Conservation (phyloP, 2,113 vertebrate species). For the Actenoides hombroni region DNA sequence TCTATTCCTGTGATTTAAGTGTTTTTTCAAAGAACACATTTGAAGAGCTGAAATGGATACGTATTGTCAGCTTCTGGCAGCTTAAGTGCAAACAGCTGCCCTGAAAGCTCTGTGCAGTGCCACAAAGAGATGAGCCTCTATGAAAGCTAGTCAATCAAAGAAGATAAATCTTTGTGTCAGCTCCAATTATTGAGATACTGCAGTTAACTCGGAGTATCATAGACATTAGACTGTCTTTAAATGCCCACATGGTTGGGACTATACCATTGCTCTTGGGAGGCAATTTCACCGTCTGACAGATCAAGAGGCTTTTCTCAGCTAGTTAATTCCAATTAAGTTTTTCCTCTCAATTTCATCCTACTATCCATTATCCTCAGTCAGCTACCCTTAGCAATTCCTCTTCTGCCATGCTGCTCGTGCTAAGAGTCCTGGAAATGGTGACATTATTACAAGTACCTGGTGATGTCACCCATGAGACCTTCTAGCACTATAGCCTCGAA, state of each 20-base stretch:
- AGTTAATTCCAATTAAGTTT: constrained; percentile 70
- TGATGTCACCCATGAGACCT: constrained; percentile 15
- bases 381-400: neutral
- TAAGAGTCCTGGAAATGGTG: neutral
- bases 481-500: neutral
- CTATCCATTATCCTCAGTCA: constrained; percentile 50
- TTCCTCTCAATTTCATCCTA: constrained; percentile 51
- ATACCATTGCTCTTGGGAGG: constrained; percentile 37
- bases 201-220: constrained; percentile 28
- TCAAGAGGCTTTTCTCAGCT: constrained; percentile 59
- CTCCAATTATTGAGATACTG: constrained; percentile 53
- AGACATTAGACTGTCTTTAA: constrained; percentile 57
- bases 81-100: constrained; percentile 62
- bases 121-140: constrained; percentile 49
- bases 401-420: neutral
- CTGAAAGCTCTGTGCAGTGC: constrained; percentile 28
- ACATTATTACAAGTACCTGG: constrained; percentile 12
- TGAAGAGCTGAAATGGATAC: constrained; percentile 53
- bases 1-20: constrained; percentile 38
- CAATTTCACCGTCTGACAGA: constrained; percentile 54
- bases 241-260: constrained; percentile 37
- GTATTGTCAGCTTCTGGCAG: constrained; percentile 63
- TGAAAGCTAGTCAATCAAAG: constrained; percentile 59
- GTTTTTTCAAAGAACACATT: constrained; percentile 54
- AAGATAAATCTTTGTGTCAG: constrained; percentile 51